These are phyloP conservation scores for Amphibalanus amphitrite DNA, from an alignment of 1,140 invertebrate genomes.

Conservation along the genomic window DNA sequence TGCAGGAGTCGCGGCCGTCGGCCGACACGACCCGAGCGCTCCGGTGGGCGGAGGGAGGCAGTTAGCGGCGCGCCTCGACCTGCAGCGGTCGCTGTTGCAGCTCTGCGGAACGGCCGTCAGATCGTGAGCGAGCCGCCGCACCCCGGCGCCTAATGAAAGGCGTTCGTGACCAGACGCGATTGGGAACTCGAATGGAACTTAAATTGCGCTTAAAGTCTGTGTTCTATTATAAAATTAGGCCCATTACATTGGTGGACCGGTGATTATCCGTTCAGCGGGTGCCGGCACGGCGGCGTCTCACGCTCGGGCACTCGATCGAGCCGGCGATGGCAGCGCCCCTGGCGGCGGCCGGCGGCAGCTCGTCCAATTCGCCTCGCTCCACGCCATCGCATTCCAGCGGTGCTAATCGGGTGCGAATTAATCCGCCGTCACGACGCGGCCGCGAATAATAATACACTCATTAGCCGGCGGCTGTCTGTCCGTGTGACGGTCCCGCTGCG, in stretches of 20 bases:
- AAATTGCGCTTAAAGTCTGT: background rate
- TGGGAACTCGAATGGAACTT: background rate
- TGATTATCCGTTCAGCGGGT: background rate
- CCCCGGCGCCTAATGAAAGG: background rate
- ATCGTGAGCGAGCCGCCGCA: background rate
- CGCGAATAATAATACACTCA: constrained; percentile 1
- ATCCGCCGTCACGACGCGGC: background rate
- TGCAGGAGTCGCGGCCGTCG: no score
- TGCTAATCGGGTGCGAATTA: background rate
- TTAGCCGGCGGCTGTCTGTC: background rate
- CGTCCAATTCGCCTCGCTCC: background rate
- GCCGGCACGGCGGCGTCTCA: background rate
- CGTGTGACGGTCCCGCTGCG: background rate
- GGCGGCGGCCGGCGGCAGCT: no score
- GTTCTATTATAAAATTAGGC: background rate
- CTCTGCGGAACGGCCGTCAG: no score
- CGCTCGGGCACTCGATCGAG: background rate
- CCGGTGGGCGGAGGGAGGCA: no score
- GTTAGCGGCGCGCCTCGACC: no score
- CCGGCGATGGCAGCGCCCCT: background rate
- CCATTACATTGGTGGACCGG: background rate
- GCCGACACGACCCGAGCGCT: no score
- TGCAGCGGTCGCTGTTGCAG: no score
- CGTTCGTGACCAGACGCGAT: background rate
- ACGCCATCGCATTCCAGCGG: background rate